Conservation (phyloP, 2,113 vertebrate species). For the Laterallus jamaicensis region DNA sequence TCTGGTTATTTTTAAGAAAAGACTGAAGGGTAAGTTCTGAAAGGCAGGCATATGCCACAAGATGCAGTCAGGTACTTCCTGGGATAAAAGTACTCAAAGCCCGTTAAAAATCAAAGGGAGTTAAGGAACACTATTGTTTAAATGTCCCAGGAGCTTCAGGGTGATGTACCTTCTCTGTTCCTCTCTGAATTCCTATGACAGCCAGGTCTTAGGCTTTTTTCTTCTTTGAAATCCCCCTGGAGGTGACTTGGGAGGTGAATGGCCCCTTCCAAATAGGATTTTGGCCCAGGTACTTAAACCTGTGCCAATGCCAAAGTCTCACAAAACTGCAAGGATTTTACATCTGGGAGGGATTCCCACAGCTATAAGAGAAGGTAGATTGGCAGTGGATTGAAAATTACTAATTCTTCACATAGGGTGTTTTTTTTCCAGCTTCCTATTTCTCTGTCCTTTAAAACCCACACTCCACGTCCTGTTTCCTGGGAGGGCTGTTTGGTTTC, state of each 20-base stretch:
- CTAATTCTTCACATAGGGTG: neutral
- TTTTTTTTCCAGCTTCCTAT: conserved; percentile 6
- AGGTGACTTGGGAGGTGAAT: neutral
- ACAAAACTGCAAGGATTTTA: neutral
- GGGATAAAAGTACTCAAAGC: neutral
- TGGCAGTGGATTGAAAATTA: neutral
- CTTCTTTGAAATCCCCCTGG: neutral
- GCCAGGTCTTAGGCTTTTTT: neutral
- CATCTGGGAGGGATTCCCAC: neutral
- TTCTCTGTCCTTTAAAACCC: conserved; percentile 31
- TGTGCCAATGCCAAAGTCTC: neutral
- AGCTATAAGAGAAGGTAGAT: neutral
- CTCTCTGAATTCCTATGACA: neutral
- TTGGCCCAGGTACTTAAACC: neutral
- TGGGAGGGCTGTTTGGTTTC: neutral
- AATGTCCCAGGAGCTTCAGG: neutral
- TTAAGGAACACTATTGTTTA: neutral
- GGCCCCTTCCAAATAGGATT: neutral
- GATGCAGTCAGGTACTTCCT: neutral
- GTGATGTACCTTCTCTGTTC: neutral
- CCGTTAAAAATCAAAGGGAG: neutral
- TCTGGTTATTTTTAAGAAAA: neutral
- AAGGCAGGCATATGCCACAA: neutral
- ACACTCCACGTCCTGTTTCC: neutral
- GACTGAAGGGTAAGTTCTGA: neutral